A percentile compares a stretch with the other conserved stretches of the same genome.
Conservation (phyloP, 1,140 invertebrate genomes). For the Thaumetopoea pityocampa region DNA sequence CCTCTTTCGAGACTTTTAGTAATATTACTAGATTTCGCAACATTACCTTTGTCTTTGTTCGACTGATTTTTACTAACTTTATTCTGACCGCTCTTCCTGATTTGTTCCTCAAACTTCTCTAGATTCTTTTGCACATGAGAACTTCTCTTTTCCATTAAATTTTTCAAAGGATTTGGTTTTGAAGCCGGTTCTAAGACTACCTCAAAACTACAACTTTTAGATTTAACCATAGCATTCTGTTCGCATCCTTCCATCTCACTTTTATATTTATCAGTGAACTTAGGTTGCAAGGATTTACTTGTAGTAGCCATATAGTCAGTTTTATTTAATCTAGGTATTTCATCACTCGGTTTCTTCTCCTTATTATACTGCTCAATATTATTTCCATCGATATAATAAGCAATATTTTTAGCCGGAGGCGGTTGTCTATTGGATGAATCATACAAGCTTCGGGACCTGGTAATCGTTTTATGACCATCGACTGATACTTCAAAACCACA, state of each 20-base stretch:
- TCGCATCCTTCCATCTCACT: conserved; percentile 68
- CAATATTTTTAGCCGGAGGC: conserved; percentile 68
- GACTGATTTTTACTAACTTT: conserved; percentile 73
- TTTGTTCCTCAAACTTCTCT: conserved; percentile 74
- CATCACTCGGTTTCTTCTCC: conserved; percentile 59
- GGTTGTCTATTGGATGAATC: conserved; percentile 61
- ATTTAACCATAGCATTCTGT: conserved; percentile 62
- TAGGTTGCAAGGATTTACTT: conserved; percentile 63
- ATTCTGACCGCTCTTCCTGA: conserved; percentile 66
- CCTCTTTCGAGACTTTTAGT: conserved; percentile 76
- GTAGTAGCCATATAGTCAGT: conserved; percentile 75
- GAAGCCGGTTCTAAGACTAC: conserved; percentile 69
- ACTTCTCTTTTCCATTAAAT: conserved; percentile 67
- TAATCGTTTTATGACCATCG: conserved; percentile 66
- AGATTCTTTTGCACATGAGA: conserved; percentile 74
- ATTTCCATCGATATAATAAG: conserved; percentile 77
- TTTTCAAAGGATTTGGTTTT: conserved; percentile 65
- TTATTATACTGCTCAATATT: conserved; percentile 56
- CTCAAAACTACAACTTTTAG: conserved; percentile 74
- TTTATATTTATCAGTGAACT: conserved; percentile 65
- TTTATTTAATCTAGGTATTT: conserved; percentile 76
- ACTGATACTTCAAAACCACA: conserved; percentile 57
- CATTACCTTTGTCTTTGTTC: conserved; percentile 68
- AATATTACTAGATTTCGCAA: conserved; percentile 59
- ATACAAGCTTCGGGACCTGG: conserved; percentile 68